A percentile compares a stretch with the other conserved stretches of the same genome.
phyloP scores from a whole-genome alignment of 2,797 vertebrate genomes.

The Prunella strophiata region DNA sequence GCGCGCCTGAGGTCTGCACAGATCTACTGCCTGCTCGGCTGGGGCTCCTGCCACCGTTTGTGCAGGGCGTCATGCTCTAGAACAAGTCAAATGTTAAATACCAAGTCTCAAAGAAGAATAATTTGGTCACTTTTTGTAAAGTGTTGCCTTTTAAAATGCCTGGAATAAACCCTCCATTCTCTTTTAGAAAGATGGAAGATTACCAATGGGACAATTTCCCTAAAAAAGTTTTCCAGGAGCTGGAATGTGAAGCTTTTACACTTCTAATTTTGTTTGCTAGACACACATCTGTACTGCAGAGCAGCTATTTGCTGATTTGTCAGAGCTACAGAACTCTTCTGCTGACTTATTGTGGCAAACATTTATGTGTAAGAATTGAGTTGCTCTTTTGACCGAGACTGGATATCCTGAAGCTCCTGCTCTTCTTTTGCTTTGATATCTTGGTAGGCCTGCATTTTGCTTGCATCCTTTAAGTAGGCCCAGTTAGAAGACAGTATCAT shows the following conservation, averaged over 20 bases:
- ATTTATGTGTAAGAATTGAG: conserved; percentile 98
- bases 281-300: conserved; percentile 86
- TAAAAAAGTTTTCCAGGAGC: conserved; percentile 81
- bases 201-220: conserved; percentile 71
- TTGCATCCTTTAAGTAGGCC: conserved; percentile 99
- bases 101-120: conserved; percentile 28
- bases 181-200: conserved; percentile 72
- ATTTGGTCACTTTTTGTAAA: conserved; percentile 67
- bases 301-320: conserved; percentile 83
- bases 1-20: not conserved
- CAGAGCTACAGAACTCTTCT: conserved; percentile 82
- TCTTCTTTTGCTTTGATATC: conserved; percentile 99
- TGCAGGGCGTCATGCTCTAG: not conserved
- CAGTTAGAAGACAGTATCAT: conserved; percentile 99
- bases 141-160: conserved; percentile 83
- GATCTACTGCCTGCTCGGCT: not conserved
- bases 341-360: conserved; percentile 80
- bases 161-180: conserved; percentile 70
- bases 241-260: conserved; percentile 84
- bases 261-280: conserved; percentile 88
- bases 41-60: not conserved
- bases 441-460: conserved; percentile 99
- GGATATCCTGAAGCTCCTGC: conserved; percentile 98
- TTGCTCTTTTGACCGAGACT: conserved; percentile 98
- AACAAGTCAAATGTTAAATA: not conserved